Base-by-base conservation (phyloP, 1,140 invertebrate genomes). In the Drosophila repleta region DNA sequence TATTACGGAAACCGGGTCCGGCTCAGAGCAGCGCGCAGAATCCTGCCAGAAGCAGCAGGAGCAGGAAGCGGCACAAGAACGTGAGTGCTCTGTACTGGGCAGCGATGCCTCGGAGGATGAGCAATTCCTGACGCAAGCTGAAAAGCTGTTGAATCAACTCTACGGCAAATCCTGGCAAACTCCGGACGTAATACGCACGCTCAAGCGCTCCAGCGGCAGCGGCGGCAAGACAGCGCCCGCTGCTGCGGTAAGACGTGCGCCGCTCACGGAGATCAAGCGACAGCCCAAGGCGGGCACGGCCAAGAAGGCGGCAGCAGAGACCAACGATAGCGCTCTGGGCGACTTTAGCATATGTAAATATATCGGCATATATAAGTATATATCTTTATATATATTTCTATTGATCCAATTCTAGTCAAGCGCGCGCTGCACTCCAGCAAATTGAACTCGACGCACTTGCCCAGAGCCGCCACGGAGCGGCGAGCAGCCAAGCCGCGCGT, bases 111-210 rank as follows among this genome's bases (percentile, higher is more conserved):
- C 74, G 4, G 74, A 88, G 45, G 79, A 87, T 43, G 66, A 84
- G 41, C 43, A 80, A 29, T 90, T 91, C 29, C 68, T 90, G 0
- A 72, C 55, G 0, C 64, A 90, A 0, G 93, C 92, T 32, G 91
- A 91, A 20, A 90, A 93, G 74, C 91, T 94, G 35, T 81, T 94
- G 13, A 93, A 93, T 49, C 90, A 93, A 73, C 74, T 94, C 4
- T 94, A 94, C 76, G 93, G 93, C 0, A 84, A 78, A 60, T 52
- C 87, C 1, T 94, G 93, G 93, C 91, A 93, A 65, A 93, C 79
- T 43, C 92, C 77, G 63, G 89, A 88, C 90, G 91, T 82, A 7
- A 78, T 77, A 21, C 66, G 58, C 6, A 90, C 74, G 8, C 52
- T 91, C 0, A 90, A 90, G 49, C 80, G 83, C 0, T 69, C 74